Evolutionary conservation across 2,888 invertebrate species (phyloP).

Genomic region (Hypsopygia costalis): DNA sequence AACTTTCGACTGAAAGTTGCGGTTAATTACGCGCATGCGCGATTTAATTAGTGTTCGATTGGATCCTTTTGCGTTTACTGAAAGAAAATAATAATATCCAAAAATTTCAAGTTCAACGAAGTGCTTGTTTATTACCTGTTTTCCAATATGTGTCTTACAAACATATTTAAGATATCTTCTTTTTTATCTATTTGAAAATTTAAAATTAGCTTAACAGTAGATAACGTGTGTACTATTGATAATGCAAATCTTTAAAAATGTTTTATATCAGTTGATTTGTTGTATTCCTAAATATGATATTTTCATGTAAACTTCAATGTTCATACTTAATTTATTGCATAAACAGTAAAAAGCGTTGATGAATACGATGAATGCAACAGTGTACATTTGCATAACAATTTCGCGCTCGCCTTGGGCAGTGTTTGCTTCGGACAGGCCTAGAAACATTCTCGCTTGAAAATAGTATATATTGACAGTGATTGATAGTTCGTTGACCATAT

Average conservation of each 20-base stretch:
- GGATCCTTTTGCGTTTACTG: not conserved
- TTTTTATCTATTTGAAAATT: too few relatives aligned
- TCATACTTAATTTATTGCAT: conserved; percentile 10
- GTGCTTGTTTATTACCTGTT: too few relatives aligned
- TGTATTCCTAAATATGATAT: too few relatives aligned
- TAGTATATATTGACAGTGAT: conserved; percentile 25
- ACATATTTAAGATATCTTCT: too few relatives aligned
- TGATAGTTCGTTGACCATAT: conserved; percentile 20
- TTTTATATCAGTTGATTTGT: too few relatives aligned
- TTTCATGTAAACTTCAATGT: not conserved
- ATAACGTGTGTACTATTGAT: too few relatives aligned
- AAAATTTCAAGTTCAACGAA: too few relatives aligned
- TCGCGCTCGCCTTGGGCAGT: conserved; percentile 49
- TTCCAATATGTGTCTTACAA: too few relatives aligned
- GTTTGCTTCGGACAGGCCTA: conserved; percentile 25
- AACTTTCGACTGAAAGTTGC: not conserved
- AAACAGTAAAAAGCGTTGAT: conserved; percentile 25
- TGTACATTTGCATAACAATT: conserved; percentile 63
- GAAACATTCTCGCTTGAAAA: conserved; percentile 12
- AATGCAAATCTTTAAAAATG: too few relatives aligned
- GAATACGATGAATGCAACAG: conserved; percentile 37
- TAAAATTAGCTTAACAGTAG: too few relatives aligned
- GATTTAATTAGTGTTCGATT: not conserved
- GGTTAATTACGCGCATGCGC: conserved; percentile 1
- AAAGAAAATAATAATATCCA: too few relatives aligned